These are phyloP conservation scores for Epizoanthus fatuus DNA, from an alignment of 92 coral and sea anemone genomes.

Conservation along the genomic window DNA sequence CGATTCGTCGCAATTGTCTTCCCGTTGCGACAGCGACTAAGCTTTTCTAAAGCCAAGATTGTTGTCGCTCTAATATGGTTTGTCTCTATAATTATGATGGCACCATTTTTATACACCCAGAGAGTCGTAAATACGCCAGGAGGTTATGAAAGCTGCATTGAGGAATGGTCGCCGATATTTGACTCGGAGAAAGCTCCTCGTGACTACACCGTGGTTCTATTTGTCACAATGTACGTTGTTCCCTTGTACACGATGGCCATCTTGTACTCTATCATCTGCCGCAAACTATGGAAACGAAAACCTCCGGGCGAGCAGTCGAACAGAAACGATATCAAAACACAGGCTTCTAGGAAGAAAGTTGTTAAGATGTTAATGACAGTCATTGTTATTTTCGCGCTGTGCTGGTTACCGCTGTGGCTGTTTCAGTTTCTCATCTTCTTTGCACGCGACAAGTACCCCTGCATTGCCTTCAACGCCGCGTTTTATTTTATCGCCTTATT, in stretches of 20 bases:
- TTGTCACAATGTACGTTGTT: conserved; percentile 70
- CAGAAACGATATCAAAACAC: conserved; percentile 54
- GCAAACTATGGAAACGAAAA: conserved; percentile 81
- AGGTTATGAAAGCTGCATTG: conserved; percentile 72
- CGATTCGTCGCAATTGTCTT: conserved; percentile 87
- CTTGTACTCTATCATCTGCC: conserved; percentile 73
- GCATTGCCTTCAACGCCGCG: conserved; percentile 58
- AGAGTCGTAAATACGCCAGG: conserved; percentile 43
- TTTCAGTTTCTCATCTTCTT: conserved; percentile 77
- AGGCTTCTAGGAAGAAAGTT: conserved; percentile 74
- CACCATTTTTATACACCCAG: conserved; percentile 86
- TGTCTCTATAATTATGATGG: conserved; percentile 70
- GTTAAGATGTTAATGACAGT: conserved; percentile 87
- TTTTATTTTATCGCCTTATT: conserved; percentile 82
- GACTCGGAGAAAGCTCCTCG: conserved; percentile 65
- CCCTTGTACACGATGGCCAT: conserved; percentile 81
- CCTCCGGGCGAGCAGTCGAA: conserved; percentile 73
- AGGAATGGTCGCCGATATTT: conserved; percentile 85
- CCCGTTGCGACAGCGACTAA: conserved; percentile 72
- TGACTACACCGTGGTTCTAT: conserved; percentile 82
- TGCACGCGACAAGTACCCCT: conserved; percentile 57
- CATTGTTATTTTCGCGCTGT: conserved; percentile 70
- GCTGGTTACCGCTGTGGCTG: conserved; percentile 86
- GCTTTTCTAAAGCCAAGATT: conserved; percentile 67
- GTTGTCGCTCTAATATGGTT: conserved; percentile 70